Percentiles rank a stretch among this genome's conserved stretches.
These are phyloP conservation scores for Drosophila simulans DNA, from an alignment of 1,140 invertebrate species.

Conservation along the genomic window DNA sequence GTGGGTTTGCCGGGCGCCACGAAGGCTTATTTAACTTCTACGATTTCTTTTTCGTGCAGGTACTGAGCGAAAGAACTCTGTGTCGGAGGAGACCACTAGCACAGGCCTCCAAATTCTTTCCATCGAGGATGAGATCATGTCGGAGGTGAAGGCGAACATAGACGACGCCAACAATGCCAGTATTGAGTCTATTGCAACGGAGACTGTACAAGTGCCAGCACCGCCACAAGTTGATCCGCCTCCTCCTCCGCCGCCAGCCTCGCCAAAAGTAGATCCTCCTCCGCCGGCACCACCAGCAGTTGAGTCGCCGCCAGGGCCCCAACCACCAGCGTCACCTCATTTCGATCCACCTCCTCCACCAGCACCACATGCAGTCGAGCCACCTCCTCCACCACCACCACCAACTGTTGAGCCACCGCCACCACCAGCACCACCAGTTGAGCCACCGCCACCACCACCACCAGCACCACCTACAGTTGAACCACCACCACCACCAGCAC, in stretches of 20 bases:
- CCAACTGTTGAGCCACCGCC: neutral
- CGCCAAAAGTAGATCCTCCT: neutral
- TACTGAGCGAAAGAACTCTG: constrained; percentile 72
- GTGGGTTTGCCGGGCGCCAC: constrained; percentile 5
- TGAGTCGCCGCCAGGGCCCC: constrained; percentile 12
- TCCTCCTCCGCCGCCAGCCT: constrained; percentile 6
- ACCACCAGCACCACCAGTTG: neutral
- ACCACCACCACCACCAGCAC: neutral
- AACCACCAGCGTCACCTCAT: neutral
- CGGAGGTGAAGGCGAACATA: constrained; percentile 66
- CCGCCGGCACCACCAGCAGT: constrained; percentile 7
- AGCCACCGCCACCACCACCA: neutral
- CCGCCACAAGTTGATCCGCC: constrained; percentile 1
- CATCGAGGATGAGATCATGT: constrained; percentile 74
- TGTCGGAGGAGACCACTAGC: constrained; percentile 29
- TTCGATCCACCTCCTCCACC: constrained; percentile 6
- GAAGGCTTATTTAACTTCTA: neutral
- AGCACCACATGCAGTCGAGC: neutral
- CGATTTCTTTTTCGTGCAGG: constrained; percentile 34
- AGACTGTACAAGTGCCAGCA: neutral
- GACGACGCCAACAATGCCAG: constrained; percentile 40
- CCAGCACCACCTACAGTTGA: neutral
- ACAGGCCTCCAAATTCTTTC: constrained; percentile 24
- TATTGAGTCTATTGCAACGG: constrained; percentile 11
- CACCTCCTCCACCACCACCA: constrained; percentile 18